phyloP scores from a whole-genome alignment of 2,113 vertebrate species.

The Eleginops maclovinus region DNA sequence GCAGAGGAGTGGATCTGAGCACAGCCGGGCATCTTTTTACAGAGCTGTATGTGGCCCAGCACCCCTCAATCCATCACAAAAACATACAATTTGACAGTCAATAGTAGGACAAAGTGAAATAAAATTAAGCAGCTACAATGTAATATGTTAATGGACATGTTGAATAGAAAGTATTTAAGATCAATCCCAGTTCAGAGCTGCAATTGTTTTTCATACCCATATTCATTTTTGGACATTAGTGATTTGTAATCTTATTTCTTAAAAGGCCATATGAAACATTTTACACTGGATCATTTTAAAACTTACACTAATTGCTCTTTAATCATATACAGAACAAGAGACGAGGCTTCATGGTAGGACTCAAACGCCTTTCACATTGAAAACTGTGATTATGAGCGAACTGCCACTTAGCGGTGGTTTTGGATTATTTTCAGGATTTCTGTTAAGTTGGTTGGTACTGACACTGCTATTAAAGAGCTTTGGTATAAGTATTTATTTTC shows the following conservation, averaged over 20 bases:
- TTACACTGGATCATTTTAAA: not conserved
- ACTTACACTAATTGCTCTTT: not conserved
- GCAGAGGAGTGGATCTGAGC: slow-evolving; percentile 57
- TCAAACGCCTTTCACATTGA: slow-evolving; percentile 37
- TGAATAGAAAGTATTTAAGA: not conserved
- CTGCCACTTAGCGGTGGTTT: slow-evolving; percentile 60
- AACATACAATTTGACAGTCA: not conserved
- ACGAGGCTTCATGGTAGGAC: slow-evolving; percentile 22
- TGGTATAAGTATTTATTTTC: not conserved
- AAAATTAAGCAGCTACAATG: not conserved
- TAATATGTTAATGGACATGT: not conserved
- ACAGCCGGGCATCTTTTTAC: slow-evolving; percentile 41
- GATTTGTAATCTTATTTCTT: not conserved
- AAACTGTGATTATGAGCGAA: slow-evolving; percentile 58
- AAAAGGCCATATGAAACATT: slow-evolving; percentile 5
- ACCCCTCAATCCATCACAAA: not conserved
- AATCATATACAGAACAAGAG: not conserved
- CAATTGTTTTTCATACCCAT: not conserved
- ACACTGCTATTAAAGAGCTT: slow-evolving; percentile 5
- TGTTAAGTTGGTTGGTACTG: slow-evolving; percentile 30
- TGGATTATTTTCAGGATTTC: slow-evolving; percentile 39
- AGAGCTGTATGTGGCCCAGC: slow-evolving; percentile 21
- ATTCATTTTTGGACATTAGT: not conserved
- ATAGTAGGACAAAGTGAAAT: not conserved
- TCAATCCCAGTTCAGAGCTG: not conserved